Conservation (phyloP, 2,797 vertebrate species). For the Calcarius lapponicus region DNA sequence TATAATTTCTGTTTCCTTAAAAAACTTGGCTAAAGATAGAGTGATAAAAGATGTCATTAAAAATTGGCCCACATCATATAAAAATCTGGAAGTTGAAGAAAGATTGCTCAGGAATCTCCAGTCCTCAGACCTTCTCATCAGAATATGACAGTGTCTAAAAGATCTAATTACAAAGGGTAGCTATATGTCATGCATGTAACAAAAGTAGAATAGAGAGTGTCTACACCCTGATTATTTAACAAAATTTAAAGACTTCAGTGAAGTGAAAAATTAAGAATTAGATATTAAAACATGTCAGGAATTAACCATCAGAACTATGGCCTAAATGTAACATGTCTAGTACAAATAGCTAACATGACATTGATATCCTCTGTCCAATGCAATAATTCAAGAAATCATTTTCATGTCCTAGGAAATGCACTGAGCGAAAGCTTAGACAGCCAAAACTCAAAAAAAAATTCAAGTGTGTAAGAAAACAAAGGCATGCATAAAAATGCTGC, state of each 20-base stretch:
- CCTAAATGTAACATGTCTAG: fast-evolving
- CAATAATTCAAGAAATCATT: not conserved
- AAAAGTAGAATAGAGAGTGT: not conserved
- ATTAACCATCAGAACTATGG: not conserved
- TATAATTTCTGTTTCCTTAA: not conserved
- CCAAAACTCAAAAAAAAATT: not conserved
- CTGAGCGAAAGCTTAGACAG: not conserved
- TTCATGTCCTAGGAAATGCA: not conserved
- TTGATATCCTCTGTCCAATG: fast-evolving
- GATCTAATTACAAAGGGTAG: not conserved
- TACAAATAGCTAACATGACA: not conserved
- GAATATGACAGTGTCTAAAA: not conserved
- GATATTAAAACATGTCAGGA: not conserved
- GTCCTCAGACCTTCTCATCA: not conserved
- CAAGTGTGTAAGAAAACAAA: fast-evolving
- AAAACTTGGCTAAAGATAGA: not conserved
- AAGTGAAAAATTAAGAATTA: not conserved
- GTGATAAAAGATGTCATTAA: not conserved
- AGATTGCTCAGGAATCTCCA: not conserved
- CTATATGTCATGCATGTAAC: fast-evolving
- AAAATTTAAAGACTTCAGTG: fast-evolving
- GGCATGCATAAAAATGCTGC: fast-evolving
- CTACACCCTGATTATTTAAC: not conserved
- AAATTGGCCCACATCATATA: not conserved
- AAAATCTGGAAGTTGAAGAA: not conserved